A percentile compares a stretch with the other conserved stretches of the same genome.
phyloP scores from a whole-genome alignment of 1,140 invertebrate species.

The Apis florea region DNA sequence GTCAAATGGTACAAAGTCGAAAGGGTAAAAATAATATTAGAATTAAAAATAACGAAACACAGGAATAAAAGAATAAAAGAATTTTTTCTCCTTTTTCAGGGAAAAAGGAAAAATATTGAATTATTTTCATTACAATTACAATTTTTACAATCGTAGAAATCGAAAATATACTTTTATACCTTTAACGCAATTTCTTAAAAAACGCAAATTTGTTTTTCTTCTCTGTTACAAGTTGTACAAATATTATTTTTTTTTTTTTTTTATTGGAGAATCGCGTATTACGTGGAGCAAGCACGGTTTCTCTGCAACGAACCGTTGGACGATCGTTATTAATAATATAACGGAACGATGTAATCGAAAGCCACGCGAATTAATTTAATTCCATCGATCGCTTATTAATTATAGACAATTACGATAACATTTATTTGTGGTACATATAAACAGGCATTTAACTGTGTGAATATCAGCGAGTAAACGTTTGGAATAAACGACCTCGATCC shows the following conservation, averaged over 20 bases:
- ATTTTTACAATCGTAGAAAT: no score
- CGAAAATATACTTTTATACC: no score
- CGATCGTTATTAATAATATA: slow-evolving; percentile 19
- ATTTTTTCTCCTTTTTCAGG: no score
- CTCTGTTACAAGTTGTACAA: not conserved
- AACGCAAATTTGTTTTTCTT: not conserved
- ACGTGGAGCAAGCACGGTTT: not conserved
- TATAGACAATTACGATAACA: slow-evolving; percentile 35
- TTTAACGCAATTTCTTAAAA: not conserved
- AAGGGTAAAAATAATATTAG: no score
- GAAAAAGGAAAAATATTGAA: no score
- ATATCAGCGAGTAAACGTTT: slow-evolving; percentile 19
- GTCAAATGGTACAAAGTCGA: no score
- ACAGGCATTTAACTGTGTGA: slow-evolving; percentile 13
- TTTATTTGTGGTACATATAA: slow-evolving; percentile 27
- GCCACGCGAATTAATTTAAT: slow-evolving; percentile 26
- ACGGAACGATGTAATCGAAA: slow-evolving; percentile 5
- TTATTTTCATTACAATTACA: no score
- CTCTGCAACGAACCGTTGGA: not conserved
- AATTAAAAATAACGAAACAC: no score
- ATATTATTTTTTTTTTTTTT: not conserved
- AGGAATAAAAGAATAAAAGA: no score
- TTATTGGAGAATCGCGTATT: not conserved
- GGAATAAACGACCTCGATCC: not conserved
- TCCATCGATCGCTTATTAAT: slow-evolving; percentile 30